phyloP scores from a whole-genome alignment of 2,797 vertebrate genomes.

The Ctenopoma multispine region DNA sequence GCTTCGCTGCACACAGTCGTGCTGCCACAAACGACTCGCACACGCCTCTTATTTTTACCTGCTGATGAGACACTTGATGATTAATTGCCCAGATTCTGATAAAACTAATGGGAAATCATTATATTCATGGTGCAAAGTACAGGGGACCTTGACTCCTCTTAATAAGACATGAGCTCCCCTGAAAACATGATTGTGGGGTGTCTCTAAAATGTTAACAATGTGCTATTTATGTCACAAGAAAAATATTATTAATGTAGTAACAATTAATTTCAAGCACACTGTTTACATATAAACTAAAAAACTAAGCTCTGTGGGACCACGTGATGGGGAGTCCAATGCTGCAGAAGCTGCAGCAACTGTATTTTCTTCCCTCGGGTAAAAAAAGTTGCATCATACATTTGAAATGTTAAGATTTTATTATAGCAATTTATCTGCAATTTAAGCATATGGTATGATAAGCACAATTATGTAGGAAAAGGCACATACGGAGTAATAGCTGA shows the following conservation, averaged over 20 bases:
- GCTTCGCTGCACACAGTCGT: constrained; percentile 35
- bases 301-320: too few species aligned
- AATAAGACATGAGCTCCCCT: constrained; percentile 32
- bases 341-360: too few species aligned
- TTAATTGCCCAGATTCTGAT: constrained; percentile 52
- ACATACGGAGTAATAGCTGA: constrained; percentile 36
- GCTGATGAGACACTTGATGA: constrained; percentile 49
- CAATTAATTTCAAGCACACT: too few species aligned
- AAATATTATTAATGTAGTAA: too few species aligned
- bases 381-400: constrained; percentile 44
- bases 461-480: constrained; percentile 44
- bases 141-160: too few species aligned
- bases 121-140: neutral
- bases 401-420: constrained; percentile 66
- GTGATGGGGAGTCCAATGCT: too few species aligned
- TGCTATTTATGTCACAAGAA: too few species aligned
- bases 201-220: too few species aligned
- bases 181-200: too few species aligned
- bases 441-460: constrained; percentile 52
- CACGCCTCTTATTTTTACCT: constrained; percentile 18
- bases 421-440: constrained; percentile 53
- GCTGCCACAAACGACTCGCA: constrained; percentile 12
- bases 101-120: constrained; percentile 55
- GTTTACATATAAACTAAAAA: too few species aligned
- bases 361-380: constrained; percentile 30